phyloP scores from a whole-genome alignment of 2,888 invertebrate genomes.

The Trachelus iudaicus region DNA sequence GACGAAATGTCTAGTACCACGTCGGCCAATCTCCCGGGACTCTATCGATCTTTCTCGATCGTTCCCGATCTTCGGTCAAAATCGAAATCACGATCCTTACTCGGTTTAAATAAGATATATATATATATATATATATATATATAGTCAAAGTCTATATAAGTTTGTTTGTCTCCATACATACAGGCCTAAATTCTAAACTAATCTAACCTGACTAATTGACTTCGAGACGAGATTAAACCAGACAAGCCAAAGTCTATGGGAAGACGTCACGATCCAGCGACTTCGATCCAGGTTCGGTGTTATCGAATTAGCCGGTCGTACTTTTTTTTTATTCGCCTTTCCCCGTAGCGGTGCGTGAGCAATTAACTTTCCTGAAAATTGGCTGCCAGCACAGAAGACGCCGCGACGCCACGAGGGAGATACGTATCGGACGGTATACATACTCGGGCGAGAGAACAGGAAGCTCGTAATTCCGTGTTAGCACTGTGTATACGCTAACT shows the following conservation, averaged over 20 bases:
- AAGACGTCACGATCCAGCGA: not conserved
- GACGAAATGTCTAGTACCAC: not conserved
- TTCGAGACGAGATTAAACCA: not conserved
- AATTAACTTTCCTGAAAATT: conserved; percentile 54
- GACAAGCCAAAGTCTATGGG: not conserved
- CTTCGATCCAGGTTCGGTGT: not conserved
- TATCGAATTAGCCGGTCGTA: not conserved
- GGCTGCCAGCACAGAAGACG: conserved; percentile 29
- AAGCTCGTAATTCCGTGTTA: conserved; percentile 52
- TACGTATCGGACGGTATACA: conserved; percentile 43
- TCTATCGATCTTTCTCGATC: not conserved
- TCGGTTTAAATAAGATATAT: too few relatives aligned
- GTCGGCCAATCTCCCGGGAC: not conserved
- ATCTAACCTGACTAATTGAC: not conserved
- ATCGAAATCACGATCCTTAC: not conserved
- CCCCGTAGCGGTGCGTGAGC: conserved; percentile 48
- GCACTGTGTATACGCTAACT: not conserved
- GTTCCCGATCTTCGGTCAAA: not conserved
- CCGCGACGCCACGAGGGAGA: conserved; percentile 26
- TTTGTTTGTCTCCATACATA: not conserved
- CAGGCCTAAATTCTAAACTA: not conserved
- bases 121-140: too few relatives aligned
- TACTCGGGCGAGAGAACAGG: conserved; percentile 45
- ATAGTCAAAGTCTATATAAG: not conserved
- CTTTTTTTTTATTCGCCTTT: not conserved